These are phyloP conservation scores for Hirundo rustica DNA, from an alignment of 2,797 vertebrate genomes.

Conservation along the genomic window DNA sequence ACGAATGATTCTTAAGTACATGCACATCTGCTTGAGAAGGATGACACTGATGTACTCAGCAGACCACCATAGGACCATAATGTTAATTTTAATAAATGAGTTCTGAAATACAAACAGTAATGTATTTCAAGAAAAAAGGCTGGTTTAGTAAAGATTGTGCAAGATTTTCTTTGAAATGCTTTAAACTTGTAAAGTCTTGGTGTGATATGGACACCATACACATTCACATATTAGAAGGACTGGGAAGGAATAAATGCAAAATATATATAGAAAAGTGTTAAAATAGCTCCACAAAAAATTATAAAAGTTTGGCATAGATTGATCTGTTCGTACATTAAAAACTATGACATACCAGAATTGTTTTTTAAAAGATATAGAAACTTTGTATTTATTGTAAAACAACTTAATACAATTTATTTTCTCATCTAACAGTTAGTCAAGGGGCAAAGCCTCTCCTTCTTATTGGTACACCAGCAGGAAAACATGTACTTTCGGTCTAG, in stretches of 20 bases:
- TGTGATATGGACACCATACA: constrained; percentile 10
- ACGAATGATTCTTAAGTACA: constrained; percentile 42
- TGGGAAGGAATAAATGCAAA: not conserved
- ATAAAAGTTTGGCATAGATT: not conserved
- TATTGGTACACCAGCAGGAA: not conserved
- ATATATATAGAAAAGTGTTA: not conserved
- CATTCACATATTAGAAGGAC: not conserved
- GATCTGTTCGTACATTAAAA: not conserved
- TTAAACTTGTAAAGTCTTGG: constrained; percentile 21
- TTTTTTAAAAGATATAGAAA: not conserved
- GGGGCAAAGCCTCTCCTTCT: not conserved
- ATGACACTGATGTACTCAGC: constrained; percentile 7
- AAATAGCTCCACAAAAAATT: not conserved
- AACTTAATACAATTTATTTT: not conserved
- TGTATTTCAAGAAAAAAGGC: constrained; percentile 38
- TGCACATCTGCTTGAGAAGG: constrained; percentile 14
- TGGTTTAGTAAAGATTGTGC: constrained; percentile 35
- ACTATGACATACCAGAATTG: not conserved
- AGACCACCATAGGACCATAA: not conserved
- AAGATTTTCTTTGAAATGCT: constrained; percentile 39
- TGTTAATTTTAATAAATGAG: constrained; percentile 33
- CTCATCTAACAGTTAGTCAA: not conserved
- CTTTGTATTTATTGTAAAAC: not conserved
- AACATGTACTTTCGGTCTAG: not conserved
- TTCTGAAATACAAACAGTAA: constrained; percentile 51